Percentiles rank a stretch among this genome's conserved stretches.
These are phyloP conservation scores for Centruroides sculpturatus DNA, from an alignment of 1,140 invertebrate species.

Conservation along the genomic window DNA sequence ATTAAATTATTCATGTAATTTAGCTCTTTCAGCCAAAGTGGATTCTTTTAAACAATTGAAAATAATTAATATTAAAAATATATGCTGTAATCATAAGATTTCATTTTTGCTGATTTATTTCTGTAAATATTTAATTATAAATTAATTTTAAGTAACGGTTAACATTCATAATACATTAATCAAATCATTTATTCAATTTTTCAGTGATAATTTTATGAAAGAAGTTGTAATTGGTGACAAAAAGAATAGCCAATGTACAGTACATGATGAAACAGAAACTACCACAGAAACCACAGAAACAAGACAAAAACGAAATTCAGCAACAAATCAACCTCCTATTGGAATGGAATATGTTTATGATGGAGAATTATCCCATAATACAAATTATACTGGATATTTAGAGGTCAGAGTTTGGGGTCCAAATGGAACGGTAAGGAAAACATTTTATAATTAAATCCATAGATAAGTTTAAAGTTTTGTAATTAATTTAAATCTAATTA, in stretches of 20 bases:
- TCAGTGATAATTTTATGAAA: constrained; percentile 15
- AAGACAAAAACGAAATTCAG: neutral
- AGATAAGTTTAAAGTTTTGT: no score
- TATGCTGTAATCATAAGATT: no score
- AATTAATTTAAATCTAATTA: no score
- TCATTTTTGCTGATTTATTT: no score
- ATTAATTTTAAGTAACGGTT: no score
- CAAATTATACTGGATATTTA: constrained; percentile 21
- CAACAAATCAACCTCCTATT: neutral
- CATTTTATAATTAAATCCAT: no score
- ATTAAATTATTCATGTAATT: no score
- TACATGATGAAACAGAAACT: neutral
- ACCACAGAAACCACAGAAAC: neutral
- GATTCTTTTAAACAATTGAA: no score
- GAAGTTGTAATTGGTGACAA: constrained; percentile 18
- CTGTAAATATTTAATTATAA: no score
- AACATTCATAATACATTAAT: no score
- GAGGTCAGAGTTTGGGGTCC: constrained; percentile 18
- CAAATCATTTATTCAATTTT: neutral
- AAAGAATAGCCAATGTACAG: constrained; percentile 8
- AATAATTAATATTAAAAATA: no score
- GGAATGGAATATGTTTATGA: constrained; percentile 22
- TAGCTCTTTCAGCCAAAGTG: no score
- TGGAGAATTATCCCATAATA: constrained; percentile 17
- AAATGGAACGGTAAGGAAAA: constrained; percentile 16